phyloP scores from a whole-genome alignment of 2,113 vertebrate genomes.

The Diphyllodes magnificus region DNA sequence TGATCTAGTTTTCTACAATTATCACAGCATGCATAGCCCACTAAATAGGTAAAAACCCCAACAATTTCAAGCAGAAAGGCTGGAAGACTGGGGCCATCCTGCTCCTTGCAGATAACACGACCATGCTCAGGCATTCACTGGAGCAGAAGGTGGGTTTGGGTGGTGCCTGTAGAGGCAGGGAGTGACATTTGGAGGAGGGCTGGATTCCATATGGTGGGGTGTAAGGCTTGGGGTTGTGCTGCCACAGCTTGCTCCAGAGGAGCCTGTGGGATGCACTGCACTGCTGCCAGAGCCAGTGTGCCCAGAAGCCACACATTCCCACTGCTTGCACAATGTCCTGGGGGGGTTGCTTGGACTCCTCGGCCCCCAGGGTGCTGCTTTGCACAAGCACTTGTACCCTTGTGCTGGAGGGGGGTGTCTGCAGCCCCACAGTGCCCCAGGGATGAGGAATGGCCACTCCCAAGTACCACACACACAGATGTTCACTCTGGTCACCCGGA shows the following conservation, averaged over 20 bases:
- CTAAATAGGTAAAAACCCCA: not conserved
- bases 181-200: not conserved
- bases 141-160: not conserved
- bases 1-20: not conserved
- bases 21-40: fast-evolving
- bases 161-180: not conserved
- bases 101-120: not conserved
- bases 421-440: fast-evolving
- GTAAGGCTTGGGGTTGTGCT: not conserved
- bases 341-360: not conserved
- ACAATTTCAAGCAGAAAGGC: not conserved
- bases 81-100: not conserved
- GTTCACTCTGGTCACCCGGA: not conserved
- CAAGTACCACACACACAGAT: not conserved
- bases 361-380: fast-evolving
- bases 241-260: not conserved
- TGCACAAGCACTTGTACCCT: not conserved
- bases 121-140: not conserved
- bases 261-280: not conserved
- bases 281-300: not conserved
- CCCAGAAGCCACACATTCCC: not conserved
- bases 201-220: not conserved
- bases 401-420: fast-evolving
- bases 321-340: not conserved
- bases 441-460: not conserved